Base-by-base conservation (phyloP, 2,888 invertebrate species). In the Latheticus oryzae region DNA sequence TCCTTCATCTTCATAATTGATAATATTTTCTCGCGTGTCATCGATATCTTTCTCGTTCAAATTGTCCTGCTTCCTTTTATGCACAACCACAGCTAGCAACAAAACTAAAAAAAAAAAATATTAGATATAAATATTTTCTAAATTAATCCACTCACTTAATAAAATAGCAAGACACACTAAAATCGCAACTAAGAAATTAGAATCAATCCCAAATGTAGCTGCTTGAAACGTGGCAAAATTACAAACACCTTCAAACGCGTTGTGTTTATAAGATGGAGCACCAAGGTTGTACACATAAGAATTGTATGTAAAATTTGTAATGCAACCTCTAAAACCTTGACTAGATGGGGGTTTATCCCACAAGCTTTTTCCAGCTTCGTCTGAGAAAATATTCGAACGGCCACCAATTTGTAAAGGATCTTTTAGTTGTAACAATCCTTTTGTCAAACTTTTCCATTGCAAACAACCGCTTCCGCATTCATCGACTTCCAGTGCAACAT, bases 1-100 rank as follows among this genome's bases (percentile, higher is more conserved):
- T 8, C 98, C 98, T 78, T 99, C 98, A 72, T 98, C 97, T 73
- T 96, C 95, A 73, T 99, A 98, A 68, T 95, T 94, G 68, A 98
- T 94, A 60, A 99, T 96, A 71, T 95, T 99, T 78, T 98, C 98
- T 56, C 97, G 83, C 19, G 97, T 95, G 74, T 98, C 97, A 72
- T 98, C 97, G 65, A 95, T 88, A 69, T 97, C 95, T 74, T 94
- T 94, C 73, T 91, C 91, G 28, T 91, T 89, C 82, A 93, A 88
- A 52, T 91, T 91, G 70, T 92, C 91, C 54, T 93, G 90, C 65
- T 93, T 86, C 30, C 90, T 84, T 66, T 93, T 89, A 68, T 95
- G 91, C n/a, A 96, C 91, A 0, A 94, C 92, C 13, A 93, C 93
- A 1, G 97, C 91, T 63, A 95, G 78, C n/a, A 96, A 81, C 9